These are phyloP conservation scores for Sparidentex hasta DNA, from an alignment of 2,797 vertebrate genomes.

Conservation along the genomic window DNA sequence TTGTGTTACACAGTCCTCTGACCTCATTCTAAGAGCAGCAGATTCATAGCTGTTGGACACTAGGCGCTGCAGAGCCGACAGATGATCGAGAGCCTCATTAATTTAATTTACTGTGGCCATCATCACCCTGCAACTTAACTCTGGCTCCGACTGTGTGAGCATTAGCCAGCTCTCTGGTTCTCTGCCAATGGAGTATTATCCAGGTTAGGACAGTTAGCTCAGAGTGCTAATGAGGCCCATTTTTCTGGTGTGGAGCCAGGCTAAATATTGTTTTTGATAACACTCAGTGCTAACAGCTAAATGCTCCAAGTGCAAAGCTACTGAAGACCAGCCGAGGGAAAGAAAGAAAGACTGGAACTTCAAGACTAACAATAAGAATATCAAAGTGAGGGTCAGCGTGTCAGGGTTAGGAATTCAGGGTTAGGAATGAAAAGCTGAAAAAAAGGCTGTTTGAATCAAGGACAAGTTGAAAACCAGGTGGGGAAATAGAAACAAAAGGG, in stretches of 20 bases:
- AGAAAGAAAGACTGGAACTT: background rate
- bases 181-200: constrained; percentile 51
- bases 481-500: too few relatives aligned
- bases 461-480: too few relatives aligned
- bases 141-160: constrained; percentile 44
- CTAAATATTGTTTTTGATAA: constrained; percentile 61
- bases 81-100: constrained; percentile 69
- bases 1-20: constrained; percentile 12
- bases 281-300: constrained; percentile 14
- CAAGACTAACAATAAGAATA: background rate
- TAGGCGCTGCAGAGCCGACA: constrained; percentile 30
- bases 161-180: constrained; percentile 41
- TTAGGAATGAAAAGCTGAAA: background rate
- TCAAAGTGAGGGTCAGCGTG: background rate
- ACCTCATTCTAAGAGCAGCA: constrained; percentile 43
- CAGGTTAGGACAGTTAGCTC: constrained; percentile 42
- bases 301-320: background rate
- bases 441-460: background rate
- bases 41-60: constrained; percentile 33
- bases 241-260: constrained; percentile 46
- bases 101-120: constrained; percentile 66
- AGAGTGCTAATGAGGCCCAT: constrained; percentile 63
- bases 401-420: background rate
- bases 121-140: constrained; percentile 54
- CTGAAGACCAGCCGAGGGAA: constrained; percentile 9